Conservation (phyloP, 2,888 invertebrate species). For the Tupiocoris notatus region DNA sequence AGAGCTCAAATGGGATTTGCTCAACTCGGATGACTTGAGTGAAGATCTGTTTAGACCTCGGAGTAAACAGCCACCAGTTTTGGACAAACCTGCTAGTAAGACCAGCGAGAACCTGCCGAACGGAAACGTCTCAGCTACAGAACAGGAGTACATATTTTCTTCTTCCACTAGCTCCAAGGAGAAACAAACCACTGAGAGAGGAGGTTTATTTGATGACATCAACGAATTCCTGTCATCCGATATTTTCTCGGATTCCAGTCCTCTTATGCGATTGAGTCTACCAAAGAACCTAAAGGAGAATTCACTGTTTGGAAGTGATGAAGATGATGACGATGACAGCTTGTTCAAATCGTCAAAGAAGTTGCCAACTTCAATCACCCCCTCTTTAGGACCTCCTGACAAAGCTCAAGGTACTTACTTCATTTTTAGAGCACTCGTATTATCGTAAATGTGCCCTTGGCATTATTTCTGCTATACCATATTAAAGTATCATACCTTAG, state of each 20-base stretch:
- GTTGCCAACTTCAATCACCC: not conserved
- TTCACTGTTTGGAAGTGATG: constrained; percentile 22
- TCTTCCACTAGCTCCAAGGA: not conserved
- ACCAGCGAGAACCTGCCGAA: not conserved
- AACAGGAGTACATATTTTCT: not conserved
- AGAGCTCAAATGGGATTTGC: constrained; percentile 13
- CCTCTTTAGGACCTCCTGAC: not conserved
- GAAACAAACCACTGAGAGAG: not conserved
- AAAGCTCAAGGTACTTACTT: constrained; percentile 14
- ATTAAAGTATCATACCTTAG: too few relatives aligned
- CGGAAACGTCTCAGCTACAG: not conserved
- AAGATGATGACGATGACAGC: constrained; percentile 22
- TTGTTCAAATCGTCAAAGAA: constrained; percentile 12
- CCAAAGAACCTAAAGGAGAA: constrained; percentile 1
- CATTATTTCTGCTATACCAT: too few relatives aligned
- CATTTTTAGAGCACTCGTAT: not conserved
- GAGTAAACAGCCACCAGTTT: not conserved
- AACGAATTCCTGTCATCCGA: not conserved
- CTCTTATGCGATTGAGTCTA: constrained; percentile 23
- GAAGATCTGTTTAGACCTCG: constrained; percentile 19
- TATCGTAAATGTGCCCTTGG: not conserved
- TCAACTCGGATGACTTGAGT: constrained; percentile 9
- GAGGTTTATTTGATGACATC: not conserved
- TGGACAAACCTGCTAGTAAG: not conserved
- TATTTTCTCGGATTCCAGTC: constrained; percentile 11